Evolutionary conservation across 2,113 vertebrate species (phyloP).

Genomic region (Regulus satrapa): DNA sequence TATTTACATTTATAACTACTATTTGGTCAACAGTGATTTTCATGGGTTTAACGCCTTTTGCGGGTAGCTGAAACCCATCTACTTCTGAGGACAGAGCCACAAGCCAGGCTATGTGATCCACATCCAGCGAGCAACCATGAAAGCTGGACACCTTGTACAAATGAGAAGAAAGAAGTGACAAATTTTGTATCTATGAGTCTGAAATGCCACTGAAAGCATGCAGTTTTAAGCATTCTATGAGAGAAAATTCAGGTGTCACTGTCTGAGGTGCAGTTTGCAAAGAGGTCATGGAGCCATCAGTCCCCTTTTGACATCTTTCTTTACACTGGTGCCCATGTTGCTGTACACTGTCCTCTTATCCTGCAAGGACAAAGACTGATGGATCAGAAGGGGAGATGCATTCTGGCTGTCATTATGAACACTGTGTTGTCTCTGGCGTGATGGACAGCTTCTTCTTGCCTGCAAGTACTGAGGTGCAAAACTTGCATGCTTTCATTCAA

Average conservation of each 20-base stretch:
- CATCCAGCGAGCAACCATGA: background rate
- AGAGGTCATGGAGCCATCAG: background rate
- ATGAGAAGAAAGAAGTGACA: background rate
- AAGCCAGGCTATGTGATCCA: background rate
- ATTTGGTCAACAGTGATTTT: background rate
- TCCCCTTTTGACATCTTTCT: background rate
- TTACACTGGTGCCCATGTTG: accelerated
- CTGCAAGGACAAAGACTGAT: background rate
- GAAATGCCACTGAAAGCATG: background rate
- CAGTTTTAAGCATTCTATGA: background rate
- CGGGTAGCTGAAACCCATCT: background rate
- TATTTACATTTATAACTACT: background rate
- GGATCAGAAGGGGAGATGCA: background rate
- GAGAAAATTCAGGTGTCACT: background rate
- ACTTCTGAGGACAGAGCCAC: background rate
- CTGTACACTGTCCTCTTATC: background rate
- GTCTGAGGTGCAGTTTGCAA: background rate
- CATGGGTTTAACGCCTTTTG: background rate
- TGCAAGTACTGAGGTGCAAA: background rate
- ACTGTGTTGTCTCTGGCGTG: accelerated
- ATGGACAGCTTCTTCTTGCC: background rate
- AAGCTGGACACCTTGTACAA: background rate
- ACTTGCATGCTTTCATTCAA: background rate
- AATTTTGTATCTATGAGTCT: background rate
- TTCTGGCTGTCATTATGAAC: background rate